A percentile compares a stretch with the other conserved stretches of the same genome.
Conservation (phyloP, 1,140 invertebrate genomes). For the Microplitis mediator region DNA sequence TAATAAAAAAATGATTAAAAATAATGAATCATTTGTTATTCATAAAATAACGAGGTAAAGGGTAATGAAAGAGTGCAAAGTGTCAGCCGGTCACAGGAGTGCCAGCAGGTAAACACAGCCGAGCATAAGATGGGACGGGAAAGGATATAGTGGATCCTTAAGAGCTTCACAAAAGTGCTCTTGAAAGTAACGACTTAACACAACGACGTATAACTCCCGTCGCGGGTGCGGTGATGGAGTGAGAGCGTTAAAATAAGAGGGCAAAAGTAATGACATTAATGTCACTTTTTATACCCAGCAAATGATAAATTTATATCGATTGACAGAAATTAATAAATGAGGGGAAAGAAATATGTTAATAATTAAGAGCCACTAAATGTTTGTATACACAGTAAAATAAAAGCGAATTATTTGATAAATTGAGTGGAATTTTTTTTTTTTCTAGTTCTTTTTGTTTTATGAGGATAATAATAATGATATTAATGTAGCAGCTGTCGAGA, state of each 20-base stretch:
- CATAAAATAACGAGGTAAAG: constrained; percentile 1
- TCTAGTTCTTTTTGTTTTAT: neutral
- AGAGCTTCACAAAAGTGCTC: constrained; percentile 1
- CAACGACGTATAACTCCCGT: neutral
- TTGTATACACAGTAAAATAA: no score
- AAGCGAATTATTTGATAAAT: no score
- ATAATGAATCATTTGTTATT: neutral
- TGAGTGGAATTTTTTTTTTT: no score
- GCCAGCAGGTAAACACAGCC: neutral
- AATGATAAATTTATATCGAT: no score
- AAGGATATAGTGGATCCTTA: neutral
- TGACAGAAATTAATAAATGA: no score
- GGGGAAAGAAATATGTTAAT: no score
- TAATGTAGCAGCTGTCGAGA: neutral
- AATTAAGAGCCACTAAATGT: no score
- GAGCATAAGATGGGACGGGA: neutral
- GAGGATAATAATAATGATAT: neutral
- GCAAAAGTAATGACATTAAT: no score
- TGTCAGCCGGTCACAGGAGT: neutral
- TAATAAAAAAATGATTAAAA: no score
- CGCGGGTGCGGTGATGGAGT: neutral
- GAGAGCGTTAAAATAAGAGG: neutral
- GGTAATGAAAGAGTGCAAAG: constrained; percentile 4
- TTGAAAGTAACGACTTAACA: neutral
- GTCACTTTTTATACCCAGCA: no score